Evolutionary conservation across 2,113 vertebrate genomes (phyloP).

Genomic region (Orycteropus afer): DNA sequence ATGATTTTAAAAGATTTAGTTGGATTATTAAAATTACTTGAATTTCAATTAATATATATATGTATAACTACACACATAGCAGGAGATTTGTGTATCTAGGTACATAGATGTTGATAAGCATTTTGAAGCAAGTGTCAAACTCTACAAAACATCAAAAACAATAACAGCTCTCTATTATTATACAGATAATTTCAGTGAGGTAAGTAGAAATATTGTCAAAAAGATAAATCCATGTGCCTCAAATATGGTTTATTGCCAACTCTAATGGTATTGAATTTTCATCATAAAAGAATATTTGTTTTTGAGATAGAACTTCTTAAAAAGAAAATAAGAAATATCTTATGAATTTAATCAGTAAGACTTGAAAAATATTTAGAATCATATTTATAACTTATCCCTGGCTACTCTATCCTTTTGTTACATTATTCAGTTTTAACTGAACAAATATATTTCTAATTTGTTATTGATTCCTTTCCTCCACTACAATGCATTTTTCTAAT

Average conservation of each 20-base stretch:
- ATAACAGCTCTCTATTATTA: not conserved
- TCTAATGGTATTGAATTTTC: not conserved
- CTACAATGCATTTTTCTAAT: not conserved
- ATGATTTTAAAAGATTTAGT: not conserved
- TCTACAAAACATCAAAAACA: conserved; percentile 40
- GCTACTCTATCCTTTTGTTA: not conserved
- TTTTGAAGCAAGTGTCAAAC: not conserved
- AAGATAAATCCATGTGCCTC: not conserved
- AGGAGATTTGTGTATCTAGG: not conserved
- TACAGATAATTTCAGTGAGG: not conserved
- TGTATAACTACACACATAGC: not conserved
- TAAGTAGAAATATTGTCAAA: conserved; percentile 22
- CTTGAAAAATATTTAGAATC: not conserved
- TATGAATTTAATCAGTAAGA: not conserved
- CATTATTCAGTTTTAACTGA: conserved; percentile 32
- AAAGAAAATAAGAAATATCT: not conserved
- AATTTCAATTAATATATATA: not conserved
- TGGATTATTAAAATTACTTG: conserved; percentile 11
- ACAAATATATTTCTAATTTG: not conserved
- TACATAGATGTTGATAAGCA: not conserved
- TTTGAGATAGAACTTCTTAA: conserved; percentile 16
- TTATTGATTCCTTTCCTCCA: not conserved
- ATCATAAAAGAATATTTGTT: not conserved
- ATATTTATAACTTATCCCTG: not conserved
- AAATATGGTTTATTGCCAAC: not conserved